Conservation (phyloP, 2,113 vertebrate genomes). For the Paradoxurus hermaphroditus region DNA sequence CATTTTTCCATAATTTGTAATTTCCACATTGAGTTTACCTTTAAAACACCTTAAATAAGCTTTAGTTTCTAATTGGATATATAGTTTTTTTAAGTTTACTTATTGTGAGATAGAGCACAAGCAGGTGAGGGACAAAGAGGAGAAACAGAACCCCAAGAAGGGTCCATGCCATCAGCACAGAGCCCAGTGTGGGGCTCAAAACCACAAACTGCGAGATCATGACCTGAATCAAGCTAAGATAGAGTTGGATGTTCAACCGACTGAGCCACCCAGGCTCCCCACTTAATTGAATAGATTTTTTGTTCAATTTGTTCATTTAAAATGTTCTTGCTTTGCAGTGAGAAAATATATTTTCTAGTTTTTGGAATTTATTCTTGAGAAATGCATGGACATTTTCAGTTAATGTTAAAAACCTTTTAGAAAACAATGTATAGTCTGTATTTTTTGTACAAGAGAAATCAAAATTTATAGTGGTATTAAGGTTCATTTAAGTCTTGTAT, state of each 20-base stretch:
- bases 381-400: background rate
- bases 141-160: too few relatives aligned
- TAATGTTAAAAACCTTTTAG: background rate
- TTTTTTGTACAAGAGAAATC: background rate
- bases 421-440: background rate
- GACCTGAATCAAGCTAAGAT: too few relatives aligned
- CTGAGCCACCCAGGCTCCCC: too few relatives aligned
- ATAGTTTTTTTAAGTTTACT: background rate
- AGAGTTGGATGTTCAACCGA: too few relatives aligned
- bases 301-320: background rate
- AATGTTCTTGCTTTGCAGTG: background rate
- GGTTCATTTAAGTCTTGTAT: background rate
- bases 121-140: too few relatives aligned
- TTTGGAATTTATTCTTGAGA: background rate
- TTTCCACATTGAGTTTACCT: background rate
- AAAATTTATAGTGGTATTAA: background rate
- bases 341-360: background rate
- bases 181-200: too few relatives aligned
- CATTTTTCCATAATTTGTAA: background rate
- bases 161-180: too few relatives aligned
- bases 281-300: conserved; percentile 1
- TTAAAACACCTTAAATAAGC: background rate
- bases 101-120: too few relatives aligned
- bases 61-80: background rate
- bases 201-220: too few relatives aligned